Evolutionary conservation across 30 jellyfish, hydroid and myxozoan species (phyloP), one percentile per base, ranked within the genome.

Genomic region (Chrysaora quinquecirrha): DNA sequence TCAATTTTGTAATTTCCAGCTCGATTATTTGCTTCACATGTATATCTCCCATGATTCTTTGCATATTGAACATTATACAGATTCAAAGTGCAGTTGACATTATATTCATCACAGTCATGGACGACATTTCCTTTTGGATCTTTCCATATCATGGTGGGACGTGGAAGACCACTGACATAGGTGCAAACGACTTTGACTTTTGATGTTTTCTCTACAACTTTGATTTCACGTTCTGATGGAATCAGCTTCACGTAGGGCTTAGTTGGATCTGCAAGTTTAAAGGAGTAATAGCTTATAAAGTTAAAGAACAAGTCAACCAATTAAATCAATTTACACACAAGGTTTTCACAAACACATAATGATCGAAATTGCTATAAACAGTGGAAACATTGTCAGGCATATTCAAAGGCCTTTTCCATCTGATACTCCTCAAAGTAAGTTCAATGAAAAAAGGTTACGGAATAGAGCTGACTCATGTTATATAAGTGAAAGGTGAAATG

Each of bases 131-230:
- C 93, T 30, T 34, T 20, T 31, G 85, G 86, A 47, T 56, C 64
- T 24, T 25, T 82, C 93, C 93, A 82, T 82, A 25, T 66, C 34
- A 46, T 69, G 32, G 48, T 24, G 32, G 93, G 93, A 10, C 30
- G 32, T 30, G 93, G 93, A 21, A 3, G 28, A 10, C 93, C 93
- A 30, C 85, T 58, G 16, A 70, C 81, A 48, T 64, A 27, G 34
- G 3, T 29, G 46, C 90, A 80, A 28, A 70, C 90, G 35, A 80
- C 69, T 52, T 52, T 52, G 27, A 52, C 68, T 52, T 20, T 9
- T 2, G 6, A 2, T 20, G 24, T 19, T 20, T 52, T 52, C 25
- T 52, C 68, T 52, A 52, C 9, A 3, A 52, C 68, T 52, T 52
- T 52, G 7, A 52, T 20, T 52, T 52, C 68, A 4, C 68, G 24